Conservation (phyloP, 1,140 invertebrate species). For the Brachionus paranguensis region DNA sequence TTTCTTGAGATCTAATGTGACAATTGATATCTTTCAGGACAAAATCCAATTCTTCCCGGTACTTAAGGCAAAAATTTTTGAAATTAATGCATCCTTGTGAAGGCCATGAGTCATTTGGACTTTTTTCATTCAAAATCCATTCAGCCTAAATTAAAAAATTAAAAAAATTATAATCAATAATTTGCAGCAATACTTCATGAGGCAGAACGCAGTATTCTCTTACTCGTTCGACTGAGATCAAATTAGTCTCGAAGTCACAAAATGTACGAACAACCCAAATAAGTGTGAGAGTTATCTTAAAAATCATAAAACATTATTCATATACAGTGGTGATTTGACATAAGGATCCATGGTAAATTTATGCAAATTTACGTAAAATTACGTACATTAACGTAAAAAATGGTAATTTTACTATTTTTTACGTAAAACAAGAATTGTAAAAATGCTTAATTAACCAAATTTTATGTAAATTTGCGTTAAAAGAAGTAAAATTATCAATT, state of each 20-base stretch:
- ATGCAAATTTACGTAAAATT: too few relatives aligned
- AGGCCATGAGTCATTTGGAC: conserved; percentile 59
- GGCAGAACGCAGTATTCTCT: conserved; percentile 85
- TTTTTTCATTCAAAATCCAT: conserved; percentile 43
- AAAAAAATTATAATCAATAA: too few relatives aligned
- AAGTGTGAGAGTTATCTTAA: conserved; percentile 75
- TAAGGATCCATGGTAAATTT: too few relatives aligned
- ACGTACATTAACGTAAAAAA: too few relatives aligned
- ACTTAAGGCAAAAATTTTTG: conserved; percentile 50
- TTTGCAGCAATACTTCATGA: conserved; percentile 47
- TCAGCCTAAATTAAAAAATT: conserved; percentile 42
- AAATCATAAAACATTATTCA: too few relatives aligned
- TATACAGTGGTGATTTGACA: too few relatives aligned
- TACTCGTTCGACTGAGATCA: conserved; percentile 92
- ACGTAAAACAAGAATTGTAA: too few relatives aligned
- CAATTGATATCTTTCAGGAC: conserved; percentile 47
- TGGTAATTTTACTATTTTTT: too few relatives aligned
- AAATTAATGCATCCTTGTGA: conserved; percentile 59
- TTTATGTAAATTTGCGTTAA: too few relatives aligned
- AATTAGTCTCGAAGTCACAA: conserved; percentile 91
- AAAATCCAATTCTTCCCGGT: conserved; percentile 47
- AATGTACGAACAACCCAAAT: conserved; percentile 95
- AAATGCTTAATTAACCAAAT: too few relatives aligned
- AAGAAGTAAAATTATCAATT: too few relatives aligned
- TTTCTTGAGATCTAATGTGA: conserved; percentile 54